Evolutionary conservation across 2,888 invertebrate species (phyloP), one percentile per base, ranked within the genome.

Genomic region (Capitulum mitella): DNA sequence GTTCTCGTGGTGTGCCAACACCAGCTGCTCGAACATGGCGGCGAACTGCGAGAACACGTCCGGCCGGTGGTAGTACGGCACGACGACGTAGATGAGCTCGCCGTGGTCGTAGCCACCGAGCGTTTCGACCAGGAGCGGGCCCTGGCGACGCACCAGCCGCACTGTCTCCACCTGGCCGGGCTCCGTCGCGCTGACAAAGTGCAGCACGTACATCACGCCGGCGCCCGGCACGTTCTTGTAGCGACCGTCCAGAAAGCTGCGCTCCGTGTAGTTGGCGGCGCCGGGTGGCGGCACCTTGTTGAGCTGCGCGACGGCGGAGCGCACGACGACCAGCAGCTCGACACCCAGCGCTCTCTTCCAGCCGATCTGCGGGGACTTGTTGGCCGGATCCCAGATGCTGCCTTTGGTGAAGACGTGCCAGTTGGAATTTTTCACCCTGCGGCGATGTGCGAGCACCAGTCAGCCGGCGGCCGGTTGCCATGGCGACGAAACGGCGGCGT

Each of bases 61-160:
- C 70, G 70, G 70, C 37, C 40, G 37, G 37, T 22, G 22, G 40
- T 70, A 70, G 70, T 70, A 70, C 8, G 70, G 70, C 40, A 70
- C 70, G 34, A 70, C 70, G 6, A 70, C 22, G 22, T 34, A 26
- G 5, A 70, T 12, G 6, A 37, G 26, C 37, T 37, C 26, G 37
- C 22, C 10, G 40, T 12, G 6, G 37, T 1, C 26, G 32, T 32
- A 34, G 37, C 37, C 34, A 26, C 22, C 8, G 26, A 3, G 34
- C 6, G 8, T 8, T 0, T 14, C 6, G 40, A 16, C 37, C 26
- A 8, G 6, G 37, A 70, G 70, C 37, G 5, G 37, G 26, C 70
- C 70, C 26, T 22, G 37, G 26, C 34, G 70, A 26, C 70, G 34
- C 70, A 10, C 26, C 70, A 70, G 37, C 8, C 70, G 70, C 26